phyloP scores from a whole-genome alignment of 2,888 invertebrate genomes.

The Drosophila differens region DNA sequence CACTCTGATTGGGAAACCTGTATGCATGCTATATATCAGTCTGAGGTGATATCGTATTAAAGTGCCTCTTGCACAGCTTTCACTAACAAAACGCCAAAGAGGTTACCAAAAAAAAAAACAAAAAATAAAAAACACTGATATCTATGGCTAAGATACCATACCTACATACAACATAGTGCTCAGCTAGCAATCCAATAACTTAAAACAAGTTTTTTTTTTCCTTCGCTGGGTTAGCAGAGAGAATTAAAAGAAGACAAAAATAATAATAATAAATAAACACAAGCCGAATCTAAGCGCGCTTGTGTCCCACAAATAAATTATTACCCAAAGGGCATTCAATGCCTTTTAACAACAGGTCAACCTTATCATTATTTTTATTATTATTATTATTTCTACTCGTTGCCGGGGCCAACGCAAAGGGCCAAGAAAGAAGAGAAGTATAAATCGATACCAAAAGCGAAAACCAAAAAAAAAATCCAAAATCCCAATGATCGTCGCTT shows the following conservation, averaged over 20 bases:
- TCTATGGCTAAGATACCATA: conserved; percentile 58
- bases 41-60: conserved; percentile 59
- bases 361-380: conserved; percentile 83
- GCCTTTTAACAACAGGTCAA: conserved; percentile 83
- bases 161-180: conserved; percentile 43
- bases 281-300: conserved; percentile 66
- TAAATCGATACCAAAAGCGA: conserved; percentile 64
- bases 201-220: conserved; percentile 57
- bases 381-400: conserved; percentile 77
- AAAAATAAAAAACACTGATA: conserved; percentile 32
- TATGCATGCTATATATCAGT: conserved; percentile 63
- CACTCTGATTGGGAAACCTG: conserved; percentile 41
- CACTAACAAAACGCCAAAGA: conserved; percentile 63
- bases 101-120: conserved; percentile 38
- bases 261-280: conserved; percentile 63
- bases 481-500: conserved; percentile 74
- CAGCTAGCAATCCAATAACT: conserved; percentile 70
- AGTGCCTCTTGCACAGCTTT: conserved; percentile 73
- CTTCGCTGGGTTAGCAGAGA: conserved; percentile 15
- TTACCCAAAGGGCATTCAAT: conserved; percentile 83
- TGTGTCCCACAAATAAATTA: conserved; percentile 82
- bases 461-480: conserved; percentile 47
- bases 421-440: conserved; percentile 38
- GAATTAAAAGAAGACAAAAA: conserved; percentile 36
- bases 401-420: conserved; percentile 45